Evolutionary conservation across 2,797 vertebrate species (phyloP).

Genomic region (Paramormyrops hopkinsi): DNA sequence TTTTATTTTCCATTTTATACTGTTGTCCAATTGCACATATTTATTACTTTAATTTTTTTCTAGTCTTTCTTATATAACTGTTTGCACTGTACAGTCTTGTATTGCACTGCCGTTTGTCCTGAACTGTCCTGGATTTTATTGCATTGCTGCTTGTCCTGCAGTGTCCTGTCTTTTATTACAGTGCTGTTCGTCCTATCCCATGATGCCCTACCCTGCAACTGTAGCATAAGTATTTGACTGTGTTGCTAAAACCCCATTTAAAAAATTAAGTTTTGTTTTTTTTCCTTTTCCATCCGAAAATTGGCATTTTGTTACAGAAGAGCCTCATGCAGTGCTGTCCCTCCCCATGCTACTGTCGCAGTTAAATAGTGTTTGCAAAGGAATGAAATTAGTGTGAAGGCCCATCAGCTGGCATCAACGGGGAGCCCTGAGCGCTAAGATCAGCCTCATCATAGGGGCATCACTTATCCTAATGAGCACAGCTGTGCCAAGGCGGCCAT

Average conservation of each 20-base stretch:
- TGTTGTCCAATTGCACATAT: neutral
- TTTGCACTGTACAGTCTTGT: neutral
- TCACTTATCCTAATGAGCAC: conserved; percentile 5
- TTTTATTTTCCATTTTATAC: neutral
- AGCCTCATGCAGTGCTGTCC: neutral
- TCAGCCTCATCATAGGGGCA: neutral
- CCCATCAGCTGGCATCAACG: neutral
- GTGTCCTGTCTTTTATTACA: neutral
- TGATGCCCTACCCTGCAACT: neutral
- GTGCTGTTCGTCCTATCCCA: neutral
- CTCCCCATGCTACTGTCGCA: neutral
- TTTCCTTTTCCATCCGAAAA: neutral
- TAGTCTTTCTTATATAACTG: neutral
- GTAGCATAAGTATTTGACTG: neutral
- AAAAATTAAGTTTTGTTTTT: neutral
- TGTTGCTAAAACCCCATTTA: neutral
- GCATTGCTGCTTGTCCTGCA: neutral
- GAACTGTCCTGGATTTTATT: neutral
- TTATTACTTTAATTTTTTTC: neutral
- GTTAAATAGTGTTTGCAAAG: conserved; percentile 13
- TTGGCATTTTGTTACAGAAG: neutral
- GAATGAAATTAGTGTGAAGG: conserved; percentile 17
- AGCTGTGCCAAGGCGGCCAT: neutral
- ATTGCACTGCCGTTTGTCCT: neutral
- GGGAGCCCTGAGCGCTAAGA: neutral